phyloP scores from a whole-genome alignment of 2,797 vertebrate genomes.

The Thamnophis elegans region DNA sequence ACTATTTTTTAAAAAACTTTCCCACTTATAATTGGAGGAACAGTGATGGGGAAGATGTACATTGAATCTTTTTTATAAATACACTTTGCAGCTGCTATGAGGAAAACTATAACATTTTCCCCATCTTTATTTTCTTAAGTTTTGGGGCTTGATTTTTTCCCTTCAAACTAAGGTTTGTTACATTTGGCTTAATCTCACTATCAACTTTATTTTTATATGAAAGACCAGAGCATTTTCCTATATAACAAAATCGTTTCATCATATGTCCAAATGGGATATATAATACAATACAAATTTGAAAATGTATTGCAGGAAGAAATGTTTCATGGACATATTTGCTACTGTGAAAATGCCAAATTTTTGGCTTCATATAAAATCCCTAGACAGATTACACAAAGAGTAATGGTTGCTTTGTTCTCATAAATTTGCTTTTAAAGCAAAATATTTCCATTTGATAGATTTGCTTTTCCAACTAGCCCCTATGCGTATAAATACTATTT shows the following conservation, averaged over 20 bases:
- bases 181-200: not conserved
- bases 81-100: not conserved
- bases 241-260: not conserved
- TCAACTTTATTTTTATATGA: not conserved
- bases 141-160: not conserved
- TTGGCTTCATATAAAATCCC: not conserved
- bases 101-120: not conserved
- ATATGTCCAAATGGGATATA: not conserved
- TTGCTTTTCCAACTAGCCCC: not conserved
- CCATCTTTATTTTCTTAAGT: constrained; percentile 19
- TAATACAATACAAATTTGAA: not conserved
- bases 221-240: not conserved
- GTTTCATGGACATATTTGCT: not conserved
- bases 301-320: not conserved
- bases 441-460: not conserved
- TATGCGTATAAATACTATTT: not conserved
- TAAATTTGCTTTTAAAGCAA: not conserved
- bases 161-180: not conserved
- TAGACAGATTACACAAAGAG: not conserved
- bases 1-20: constrained; percentile 10
- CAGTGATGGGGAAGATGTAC: not conserved
- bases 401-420: not conserved
- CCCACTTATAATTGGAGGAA: not conserved
- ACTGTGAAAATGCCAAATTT: not conserved
- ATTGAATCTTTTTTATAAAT: not conserved